Percentiles rank a stretch among this genome's conserved stretches.
Evolutionary conservation across 2,888 invertebrate genomes (phyloP).

Genomic region (Ormyrus thymus): DNA sequence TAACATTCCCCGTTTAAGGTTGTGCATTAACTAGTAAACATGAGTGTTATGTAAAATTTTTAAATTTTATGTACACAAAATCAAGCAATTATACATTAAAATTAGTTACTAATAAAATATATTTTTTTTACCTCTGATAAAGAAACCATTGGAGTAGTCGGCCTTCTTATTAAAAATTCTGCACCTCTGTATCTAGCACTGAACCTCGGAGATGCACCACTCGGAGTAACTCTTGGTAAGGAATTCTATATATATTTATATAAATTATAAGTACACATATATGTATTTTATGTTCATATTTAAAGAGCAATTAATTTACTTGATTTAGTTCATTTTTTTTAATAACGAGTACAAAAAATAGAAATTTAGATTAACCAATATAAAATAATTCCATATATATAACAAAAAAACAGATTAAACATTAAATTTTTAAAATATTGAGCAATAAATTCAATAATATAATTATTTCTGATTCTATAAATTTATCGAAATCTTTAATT

Average conservation of each 20-base stretch:
- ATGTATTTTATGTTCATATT: not conserved
- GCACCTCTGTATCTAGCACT: slow-evolving; percentile 72
- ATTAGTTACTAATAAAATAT: too few relatives aligned
- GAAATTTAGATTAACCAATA: not conserved
- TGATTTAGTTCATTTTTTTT: too few relatives aligned
- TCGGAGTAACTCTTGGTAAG: slow-evolving; percentile 68
- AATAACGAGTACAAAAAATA: not conserved
- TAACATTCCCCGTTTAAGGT: too few relatives aligned
- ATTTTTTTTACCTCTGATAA: slow-evolving; percentile 57
- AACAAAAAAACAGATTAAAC: not conserved
- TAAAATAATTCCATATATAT: not conserved
- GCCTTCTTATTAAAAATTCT: slow-evolving; percentile 70
- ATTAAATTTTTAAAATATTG: too few relatives aligned
- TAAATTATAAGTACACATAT: too few relatives aligned
- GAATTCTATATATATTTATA: slow-evolving; percentile 63
- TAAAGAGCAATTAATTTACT: not conserved
- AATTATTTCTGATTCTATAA: too few relatives aligned
- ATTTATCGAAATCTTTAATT: too few relatives aligned
- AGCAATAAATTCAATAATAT: too few relatives aligned
- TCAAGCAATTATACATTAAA: too few relatives aligned
- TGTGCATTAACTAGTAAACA: too few relatives aligned
- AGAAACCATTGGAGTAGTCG: slow-evolving; percentile 65
- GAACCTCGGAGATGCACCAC: slow-evolving; percentile 69
- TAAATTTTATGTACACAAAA: too few relatives aligned
- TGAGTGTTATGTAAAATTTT: too few relatives aligned